Evolutionary conservation across 2,797 vertebrate species (phyloP).

Genomic region (Acridotheres tristis): DNA sequence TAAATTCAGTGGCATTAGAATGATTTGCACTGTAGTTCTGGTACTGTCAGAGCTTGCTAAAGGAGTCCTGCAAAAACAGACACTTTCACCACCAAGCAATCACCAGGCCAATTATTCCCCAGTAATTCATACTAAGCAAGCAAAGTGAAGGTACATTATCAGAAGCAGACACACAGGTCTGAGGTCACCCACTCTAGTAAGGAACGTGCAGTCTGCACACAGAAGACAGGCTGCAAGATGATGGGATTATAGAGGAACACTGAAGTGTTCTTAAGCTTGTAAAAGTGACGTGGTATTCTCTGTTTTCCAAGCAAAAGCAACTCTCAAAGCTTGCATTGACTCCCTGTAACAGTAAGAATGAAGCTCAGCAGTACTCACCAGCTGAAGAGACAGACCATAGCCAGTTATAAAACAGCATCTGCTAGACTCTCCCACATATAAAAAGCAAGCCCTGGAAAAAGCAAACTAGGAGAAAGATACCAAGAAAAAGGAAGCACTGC

Average conservation of each 20-base stretch:
- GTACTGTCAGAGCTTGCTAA: not conserved
- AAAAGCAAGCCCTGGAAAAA: constrained; percentile 19
- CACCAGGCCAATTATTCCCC: not conserved
- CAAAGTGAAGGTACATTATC: not conserved
- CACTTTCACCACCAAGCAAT: not conserved
- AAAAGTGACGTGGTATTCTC: not conserved
- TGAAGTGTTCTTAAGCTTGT: not conserved
- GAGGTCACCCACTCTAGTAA: not conserved
- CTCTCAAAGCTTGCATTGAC: not conserved
- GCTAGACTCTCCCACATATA: not conserved
- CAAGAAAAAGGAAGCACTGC: not conserved
- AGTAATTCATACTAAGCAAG: not conserved
- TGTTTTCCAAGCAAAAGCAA: not conserved
- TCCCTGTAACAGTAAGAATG: not conserved
- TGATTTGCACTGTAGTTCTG: not conserved
- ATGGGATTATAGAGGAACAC: not conserved
- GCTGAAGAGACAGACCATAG: not conserved
- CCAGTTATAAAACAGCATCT: not conserved
- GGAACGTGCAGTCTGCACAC: not conserved
- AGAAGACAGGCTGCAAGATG: not conserved
- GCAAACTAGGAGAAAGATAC: not conserved
- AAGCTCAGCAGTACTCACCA: not conserved
- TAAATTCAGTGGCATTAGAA: not conserved
- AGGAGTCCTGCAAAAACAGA: not conserved
- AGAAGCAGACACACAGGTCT: not conserved